These are phyloP conservation scores for Salminus brasiliensis DNA, from an alignment of 2,113 vertebrate species.

Conservation along the genomic window DNA sequence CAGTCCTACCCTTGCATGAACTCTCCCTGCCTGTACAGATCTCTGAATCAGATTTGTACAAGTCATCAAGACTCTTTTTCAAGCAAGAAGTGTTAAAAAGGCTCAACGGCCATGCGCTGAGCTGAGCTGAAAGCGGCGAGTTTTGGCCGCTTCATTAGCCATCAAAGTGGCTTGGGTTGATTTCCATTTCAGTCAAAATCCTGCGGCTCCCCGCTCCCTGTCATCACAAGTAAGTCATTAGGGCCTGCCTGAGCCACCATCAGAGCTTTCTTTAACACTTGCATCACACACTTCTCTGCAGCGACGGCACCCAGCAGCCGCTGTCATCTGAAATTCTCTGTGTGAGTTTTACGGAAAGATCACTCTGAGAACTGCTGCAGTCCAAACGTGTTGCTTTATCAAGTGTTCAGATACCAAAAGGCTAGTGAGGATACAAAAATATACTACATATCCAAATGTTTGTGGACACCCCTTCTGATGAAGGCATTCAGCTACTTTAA, in stretches of 20 bases:
- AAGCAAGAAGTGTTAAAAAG: slow-evolving; percentile 28
- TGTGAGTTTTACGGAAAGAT: neutral
- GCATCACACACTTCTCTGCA: slow-evolving; percentile 4
- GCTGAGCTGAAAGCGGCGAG: slow-evolving; percentile 15
- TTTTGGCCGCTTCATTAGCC: slow-evolving; percentile 25
- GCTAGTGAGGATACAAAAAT: neutral
- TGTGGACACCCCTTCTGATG: neutral
- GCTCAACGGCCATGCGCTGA: slow-evolving; percentile 8
- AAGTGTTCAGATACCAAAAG: neutral
- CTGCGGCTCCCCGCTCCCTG: slow-evolving; percentile 3
- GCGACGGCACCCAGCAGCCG: neutral
- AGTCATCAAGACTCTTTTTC: slow-evolving; percentile 33
- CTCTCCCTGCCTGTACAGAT: neutral
- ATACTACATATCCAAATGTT: neutral
- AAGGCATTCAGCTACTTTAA: no score
- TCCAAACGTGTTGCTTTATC: neutral
- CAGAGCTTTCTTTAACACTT: slow-evolving; percentile 10
- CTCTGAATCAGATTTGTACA: slow-evolving; percentile 38
- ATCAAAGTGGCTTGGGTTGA: slow-evolving; percentile 36
- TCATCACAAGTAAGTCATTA: slow-evolving; percentile 36
- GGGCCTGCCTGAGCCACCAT: neutral
- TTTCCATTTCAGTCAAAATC: slow-evolving; percentile 54
- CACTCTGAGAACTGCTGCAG: neutral
- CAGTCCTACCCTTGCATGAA: slow-evolving; percentile 24
- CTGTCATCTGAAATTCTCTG: slow-evolving; percentile 21